These are phyloP conservation scores for Agriopis marginaria DNA, from an alignment of 2,888 invertebrate species.

Conservation along the genomic window DNA sequence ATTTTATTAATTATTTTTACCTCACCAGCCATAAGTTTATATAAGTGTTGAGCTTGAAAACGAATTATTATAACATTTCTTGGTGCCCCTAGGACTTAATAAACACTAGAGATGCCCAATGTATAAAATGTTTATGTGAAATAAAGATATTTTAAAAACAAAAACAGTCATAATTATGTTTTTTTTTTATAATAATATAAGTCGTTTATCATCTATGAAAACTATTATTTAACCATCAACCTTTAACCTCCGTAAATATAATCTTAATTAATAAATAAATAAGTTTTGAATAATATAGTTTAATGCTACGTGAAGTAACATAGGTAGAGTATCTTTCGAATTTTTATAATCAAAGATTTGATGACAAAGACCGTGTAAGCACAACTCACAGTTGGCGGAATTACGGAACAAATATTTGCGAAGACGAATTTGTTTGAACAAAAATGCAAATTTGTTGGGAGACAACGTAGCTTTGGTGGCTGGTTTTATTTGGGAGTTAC, in stretches of 20 bases:
- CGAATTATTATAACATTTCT: too few species aligned
- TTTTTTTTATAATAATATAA: too few species aligned
- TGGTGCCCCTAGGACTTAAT: too few species aligned
- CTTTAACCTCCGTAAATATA: too few species aligned
- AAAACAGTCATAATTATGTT: too few species aligned
- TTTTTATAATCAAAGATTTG: constrained; percentile 29
- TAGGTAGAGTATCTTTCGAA: constrained; percentile 10
- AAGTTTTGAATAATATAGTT: not conserved
- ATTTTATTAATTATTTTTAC: too few species aligned
- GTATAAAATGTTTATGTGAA: too few species aligned
- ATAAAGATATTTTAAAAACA: too few species aligned
- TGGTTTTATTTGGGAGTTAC: constrained; percentile 12
- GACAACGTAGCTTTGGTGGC: constrained; percentile 12
- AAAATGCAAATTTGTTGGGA: constrained; percentile 29
- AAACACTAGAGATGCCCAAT: too few species aligned
- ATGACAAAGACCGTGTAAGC: constrained; percentile 62
- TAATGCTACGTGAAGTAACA: not conserved
- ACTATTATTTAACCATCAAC: not conserved
- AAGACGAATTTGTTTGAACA: constrained; percentile 33
- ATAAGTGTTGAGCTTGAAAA: too few species aligned
- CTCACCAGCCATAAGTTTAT: too few species aligned
- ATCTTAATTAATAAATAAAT: too few species aligned
- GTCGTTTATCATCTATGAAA: not conserved
- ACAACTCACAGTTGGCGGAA: constrained; percentile 46
- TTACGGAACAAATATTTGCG: constrained; percentile 41